Percentiles rank a stretch among this genome's conserved stretches.
These are phyloP conservation scores for Zele albiditarsus DNA, from an alignment of 2,888 invertebrate species.

Conservation along the genomic window DNA sequence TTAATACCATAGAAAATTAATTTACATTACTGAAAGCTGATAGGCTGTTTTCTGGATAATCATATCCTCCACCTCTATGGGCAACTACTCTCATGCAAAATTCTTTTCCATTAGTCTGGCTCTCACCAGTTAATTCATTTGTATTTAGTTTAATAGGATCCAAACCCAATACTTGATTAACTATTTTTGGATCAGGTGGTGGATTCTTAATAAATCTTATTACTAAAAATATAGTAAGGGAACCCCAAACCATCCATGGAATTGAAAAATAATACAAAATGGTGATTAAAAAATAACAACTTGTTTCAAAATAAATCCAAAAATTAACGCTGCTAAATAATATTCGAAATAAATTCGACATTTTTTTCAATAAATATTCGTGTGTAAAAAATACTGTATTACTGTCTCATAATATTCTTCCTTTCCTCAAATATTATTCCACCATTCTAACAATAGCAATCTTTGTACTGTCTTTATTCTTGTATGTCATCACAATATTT, in stretches of 20 bases:
- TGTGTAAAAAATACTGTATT: not conserved
- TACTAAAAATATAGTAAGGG: slow-evolving; percentile 55
- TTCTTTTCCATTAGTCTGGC: slow-evolving; percentile 54
- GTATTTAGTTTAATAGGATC: slow-evolving; percentile 60
- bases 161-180: slow-evolving; percentile 64
- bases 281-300: slow-evolving; percentile 55
- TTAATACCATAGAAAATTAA: slow-evolving; percentile 34
- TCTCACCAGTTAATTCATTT: slow-evolving; percentile 49
- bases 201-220: slow-evolving; percentile 60
- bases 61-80: slow-evolving; percentile 83
- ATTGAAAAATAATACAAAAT: slow-evolving; percentile 60
- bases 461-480: not conserved
- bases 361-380: slow-evolving; percentile 28
- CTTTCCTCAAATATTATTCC: no score
- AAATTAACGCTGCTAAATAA: slow-evolving; percentile 56
- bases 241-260: slow-evolving; percentile 66
- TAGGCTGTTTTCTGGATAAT: slow-evolving; percentile 88
- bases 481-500: no score
- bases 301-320: slow-evolving; percentile 62
- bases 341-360: slow-evolving; percentile 54
- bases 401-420: not conserved
- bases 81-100: slow-evolving; percentile 78
- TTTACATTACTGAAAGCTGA: slow-evolving; percentile 73
- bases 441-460: not conserved
- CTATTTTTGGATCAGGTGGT: slow-evolving; percentile 56